Evolutionary conservation across 37 sponge, comb jelly and placozoan species (phyloP), one percentile per base, ranked within the genome.

Genomic region (Eunapius fragilis): DNA sequence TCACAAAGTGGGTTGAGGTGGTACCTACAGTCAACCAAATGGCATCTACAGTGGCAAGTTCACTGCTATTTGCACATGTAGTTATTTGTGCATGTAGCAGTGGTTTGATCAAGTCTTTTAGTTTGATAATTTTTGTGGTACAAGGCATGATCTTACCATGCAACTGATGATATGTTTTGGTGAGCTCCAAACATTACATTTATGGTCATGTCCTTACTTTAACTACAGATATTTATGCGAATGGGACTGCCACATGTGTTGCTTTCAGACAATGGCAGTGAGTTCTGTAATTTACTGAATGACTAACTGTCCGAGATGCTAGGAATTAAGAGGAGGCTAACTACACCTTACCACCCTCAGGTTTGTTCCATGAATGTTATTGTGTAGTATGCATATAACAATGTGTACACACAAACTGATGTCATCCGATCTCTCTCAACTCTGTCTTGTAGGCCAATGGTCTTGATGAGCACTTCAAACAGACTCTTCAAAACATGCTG

Each of bases 341-440:
- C 87, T 25, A 91, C 92, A 35, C 87, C 92, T 13, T 88, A 88
- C 49, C 88, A 91, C 70, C 88, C 88, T 36, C 92, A 91, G 88
- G 92, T 86, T 45, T 34, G 33, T 22, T 25, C n/a, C 27, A 25
- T 79, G 27, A 12, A 24, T 49, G 49, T 49, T 12, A 31, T 31
- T 79, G 58, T 41, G 33, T 75, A 28, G 37, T 37, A 31, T 67
- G 5, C 31, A 82, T 32, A 71, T 71, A 26, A 50, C 74, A 19
- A 17, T 84, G n/a, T 67, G 77, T 67, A 79, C 28, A 41, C 41
- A 41, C 41, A 41, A 41, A 9, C 41, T 41, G 41, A 41, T 41
- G 41, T 41, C 41, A 6, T 41, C 41, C 41, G 41, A 41, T 41
- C 41, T 41, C 41, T 41, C 41, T 41, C 41, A 41, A 41, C 41